Percentiles rank a stretch among this genome's conserved stretches.
Evolutionary conservation across 92 coral and sea anemone species (phyloP).

Genomic region (Parazoanthus atlanticus): DNA sequence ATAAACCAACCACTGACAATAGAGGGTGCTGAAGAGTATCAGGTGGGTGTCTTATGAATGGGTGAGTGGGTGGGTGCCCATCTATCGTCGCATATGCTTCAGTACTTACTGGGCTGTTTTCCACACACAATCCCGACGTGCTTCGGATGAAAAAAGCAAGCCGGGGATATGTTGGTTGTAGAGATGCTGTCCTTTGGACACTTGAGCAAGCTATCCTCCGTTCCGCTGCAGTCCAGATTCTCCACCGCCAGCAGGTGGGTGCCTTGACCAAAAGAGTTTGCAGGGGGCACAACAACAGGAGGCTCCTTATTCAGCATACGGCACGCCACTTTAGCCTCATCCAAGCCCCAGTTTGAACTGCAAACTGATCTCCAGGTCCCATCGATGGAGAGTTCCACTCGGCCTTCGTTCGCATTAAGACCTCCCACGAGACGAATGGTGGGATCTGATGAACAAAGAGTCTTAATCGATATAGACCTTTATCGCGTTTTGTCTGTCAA

Average conservation of each 20-base stretch:
- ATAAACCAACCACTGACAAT: too few species aligned
- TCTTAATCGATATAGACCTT: too few species aligned
- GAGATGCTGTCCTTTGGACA: constrained; percentile 7
- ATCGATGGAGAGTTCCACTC: neutral
- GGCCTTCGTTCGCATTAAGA: neutral
- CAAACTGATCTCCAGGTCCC: constrained; percentile 21
- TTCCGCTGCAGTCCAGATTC: neutral
- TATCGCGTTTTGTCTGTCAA: too few species aligned
- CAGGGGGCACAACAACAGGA: neutral
- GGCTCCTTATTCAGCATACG: constrained; percentile 20
- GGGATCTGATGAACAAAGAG: neutral
- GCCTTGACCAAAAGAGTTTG: constrained; percentile 20
- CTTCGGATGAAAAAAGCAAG: constrained; percentile 18
- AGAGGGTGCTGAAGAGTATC: too few species aligned
- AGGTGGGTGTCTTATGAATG: too few species aligned
- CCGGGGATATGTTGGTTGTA: neutral
- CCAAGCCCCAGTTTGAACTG: constrained; percentile 15
- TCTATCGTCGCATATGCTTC: neutral
- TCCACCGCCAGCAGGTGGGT: neutral
- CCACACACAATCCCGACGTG: constrained; percentile 33
- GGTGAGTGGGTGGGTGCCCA: too few species aligned
- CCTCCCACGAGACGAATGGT: constrained; percentile 18
- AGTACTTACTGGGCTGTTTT: constrained; percentile 7
- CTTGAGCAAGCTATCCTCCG: neutral
- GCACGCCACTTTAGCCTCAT: constrained; percentile 15